Evolutionary conservation across 2,113 vertebrate species (phyloP).

Genomic region (Barbus barbus): DNA sequence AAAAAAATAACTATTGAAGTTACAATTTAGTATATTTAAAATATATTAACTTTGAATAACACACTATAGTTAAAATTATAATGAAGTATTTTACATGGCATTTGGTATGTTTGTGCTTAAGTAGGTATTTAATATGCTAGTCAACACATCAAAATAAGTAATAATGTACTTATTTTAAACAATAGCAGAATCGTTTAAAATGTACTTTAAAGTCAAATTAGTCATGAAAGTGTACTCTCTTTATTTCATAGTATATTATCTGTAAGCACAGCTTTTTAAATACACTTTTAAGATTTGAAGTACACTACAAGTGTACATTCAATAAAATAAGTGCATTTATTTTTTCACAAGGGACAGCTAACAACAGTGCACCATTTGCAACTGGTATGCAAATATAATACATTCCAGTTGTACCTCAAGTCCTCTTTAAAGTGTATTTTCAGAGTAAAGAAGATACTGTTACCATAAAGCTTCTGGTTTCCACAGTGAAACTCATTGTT

Average conservation of each 20-base stretch:
- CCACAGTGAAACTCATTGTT: slow-evolving; percentile 31
- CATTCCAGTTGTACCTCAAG: slow-evolving; percentile 25
- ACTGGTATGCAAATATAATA: slow-evolving; percentile 1
- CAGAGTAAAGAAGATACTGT: slow-evolving; percentile 20
- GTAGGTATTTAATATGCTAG: no score
- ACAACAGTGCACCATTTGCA: background rate
- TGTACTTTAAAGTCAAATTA: background rate
- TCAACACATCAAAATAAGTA: no score
- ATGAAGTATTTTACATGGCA: no score
- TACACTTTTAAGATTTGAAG: background rate
- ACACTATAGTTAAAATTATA: no score
- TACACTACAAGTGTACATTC: background rate
- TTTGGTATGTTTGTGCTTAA: no score
- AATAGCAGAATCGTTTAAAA: background rate
- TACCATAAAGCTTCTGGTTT: slow-evolving; percentile 28
- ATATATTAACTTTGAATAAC: no score
- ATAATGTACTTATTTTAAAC: no score
- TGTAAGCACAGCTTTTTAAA: background rate
- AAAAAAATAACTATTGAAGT: background rate
- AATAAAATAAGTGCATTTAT: background rate
- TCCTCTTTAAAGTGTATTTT: slow-evolving; percentile 18
- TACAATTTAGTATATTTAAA: background rate
- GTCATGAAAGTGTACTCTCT: background rate
- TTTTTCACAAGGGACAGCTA: background rate
- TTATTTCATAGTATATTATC: no score